phyloP scores from a whole-genome alignment of 2,888 invertebrate species.

The Eupithecia subumbrata region DNA sequence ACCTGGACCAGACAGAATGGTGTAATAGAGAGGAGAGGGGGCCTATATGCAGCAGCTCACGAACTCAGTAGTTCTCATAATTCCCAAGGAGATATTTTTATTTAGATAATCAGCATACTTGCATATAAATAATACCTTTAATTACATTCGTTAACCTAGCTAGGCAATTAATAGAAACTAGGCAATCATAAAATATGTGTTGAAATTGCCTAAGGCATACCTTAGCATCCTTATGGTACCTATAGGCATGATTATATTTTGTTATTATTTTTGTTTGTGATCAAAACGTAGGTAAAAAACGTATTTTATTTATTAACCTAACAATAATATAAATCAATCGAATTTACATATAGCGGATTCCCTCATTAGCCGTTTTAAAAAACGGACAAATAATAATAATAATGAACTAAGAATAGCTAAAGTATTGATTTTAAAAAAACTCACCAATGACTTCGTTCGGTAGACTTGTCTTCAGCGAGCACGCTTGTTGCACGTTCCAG shows the following conservation, averaged over 20 bases:
- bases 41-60: background rate
- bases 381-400: background rate
- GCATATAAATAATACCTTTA: background rate
- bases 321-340: background rate
- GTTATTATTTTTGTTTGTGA: background rate
- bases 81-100: background rate
- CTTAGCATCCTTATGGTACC: background rate
- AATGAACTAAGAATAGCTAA: background rate
- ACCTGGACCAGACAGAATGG: no score
- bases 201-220: background rate
- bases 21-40: background rate
- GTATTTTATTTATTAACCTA: background rate
- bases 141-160: background rate
- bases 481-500: slow-evolving; percentile 39
- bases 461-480: slow-evolving; percentile 21
- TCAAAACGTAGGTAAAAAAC: no score
- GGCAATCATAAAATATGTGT: background rate
- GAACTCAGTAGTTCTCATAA: background rate
- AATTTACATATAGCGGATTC: background rate
- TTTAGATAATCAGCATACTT: background rate
- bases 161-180: background rate
- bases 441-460: slow-evolving; percentile 30
- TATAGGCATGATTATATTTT: background rate
- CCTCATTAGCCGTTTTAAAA: background rate
- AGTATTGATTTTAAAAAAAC: slow-evolving; percentile 22